These are phyloP conservation scores for Pica pica DNA, from an alignment of 2,113 vertebrate species.

Conservation along the genomic window DNA sequence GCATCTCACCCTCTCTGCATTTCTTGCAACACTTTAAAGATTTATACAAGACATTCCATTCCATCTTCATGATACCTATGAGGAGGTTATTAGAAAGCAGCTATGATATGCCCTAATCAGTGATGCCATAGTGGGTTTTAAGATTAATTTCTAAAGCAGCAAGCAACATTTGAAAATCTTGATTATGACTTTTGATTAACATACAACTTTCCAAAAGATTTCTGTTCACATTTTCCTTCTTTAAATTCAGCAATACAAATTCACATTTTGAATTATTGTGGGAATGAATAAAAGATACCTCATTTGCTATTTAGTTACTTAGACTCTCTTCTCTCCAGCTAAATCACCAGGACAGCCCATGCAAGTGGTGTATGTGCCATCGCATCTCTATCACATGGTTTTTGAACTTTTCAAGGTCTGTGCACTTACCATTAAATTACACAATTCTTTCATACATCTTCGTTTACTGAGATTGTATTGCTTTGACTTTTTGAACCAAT, in stretches of 20 bases:
- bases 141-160: neutral
- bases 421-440: slow-evolving; percentile 41
- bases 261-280: neutral
- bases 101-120: neutral
- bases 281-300: neutral
- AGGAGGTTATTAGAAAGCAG: neutral
- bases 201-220: neutral
- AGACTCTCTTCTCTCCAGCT: slow-evolving; percentile 73
- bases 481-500: neutral
- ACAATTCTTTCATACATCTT: slow-evolving; percentile 13
- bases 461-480: neutral
- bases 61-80: neutral
- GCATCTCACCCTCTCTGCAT: neutral
- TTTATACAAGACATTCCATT: neutral
- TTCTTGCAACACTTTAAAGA: neutral
- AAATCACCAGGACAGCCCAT: slow-evolving; percentile 83
- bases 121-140: neutral
- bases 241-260: neutral
- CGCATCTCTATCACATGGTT: slow-evolving; percentile 98
- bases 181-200: neutral
- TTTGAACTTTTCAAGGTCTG: slow-evolving; percentile 98
- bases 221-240: neutral
- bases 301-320: slow-evolving; percentile 32
- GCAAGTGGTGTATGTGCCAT: slow-evolving; percentile 94
- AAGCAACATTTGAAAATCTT: neutral